Evolutionary conservation across 30 jellyfish, hydroid and myxozoan species (phyloP).

Genomic region (Rhopilema esculentum): DNA sequence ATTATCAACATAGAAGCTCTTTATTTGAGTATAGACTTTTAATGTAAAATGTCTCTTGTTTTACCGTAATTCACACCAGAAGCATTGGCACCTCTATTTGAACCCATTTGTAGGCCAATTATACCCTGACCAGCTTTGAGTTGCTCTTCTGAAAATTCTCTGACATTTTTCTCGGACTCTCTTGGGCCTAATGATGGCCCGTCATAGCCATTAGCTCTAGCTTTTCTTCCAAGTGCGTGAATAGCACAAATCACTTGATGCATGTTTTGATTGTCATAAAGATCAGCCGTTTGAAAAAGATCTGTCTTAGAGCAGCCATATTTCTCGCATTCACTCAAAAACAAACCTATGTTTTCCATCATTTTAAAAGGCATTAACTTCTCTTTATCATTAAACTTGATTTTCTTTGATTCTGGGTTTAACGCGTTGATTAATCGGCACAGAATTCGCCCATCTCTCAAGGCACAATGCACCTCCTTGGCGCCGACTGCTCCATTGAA

Average conservation of each 20-base stretch:
- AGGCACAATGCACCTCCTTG: constrained; percentile 66
- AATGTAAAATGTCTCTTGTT: constrained; percentile 61
- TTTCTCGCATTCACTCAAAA: constrained; percentile 75
- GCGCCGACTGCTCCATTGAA: constrained; percentile 78
- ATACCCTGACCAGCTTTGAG: constrained; percentile 72
- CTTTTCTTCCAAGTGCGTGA: constrained; percentile 96
- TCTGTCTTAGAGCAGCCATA: constrained; percentile 84
- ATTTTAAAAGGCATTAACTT: constrained; percentile 57
- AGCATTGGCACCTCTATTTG: constrained; percentile 80
- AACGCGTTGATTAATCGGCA: constrained; percentile 71
- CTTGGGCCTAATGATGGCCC: constrained; percentile 92
- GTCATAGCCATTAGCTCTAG: constrained; percentile 53
- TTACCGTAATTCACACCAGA: constrained; percentile 69
- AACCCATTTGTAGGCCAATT: constrained; percentile 91
- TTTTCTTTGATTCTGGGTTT: constrained; percentile 27
- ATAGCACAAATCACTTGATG: constrained; percentile 90
- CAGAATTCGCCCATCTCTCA: constrained; percentile 81
- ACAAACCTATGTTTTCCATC: constrained; percentile 96
- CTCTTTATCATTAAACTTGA: constrained; percentile 30
- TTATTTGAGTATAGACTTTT: not conserved
- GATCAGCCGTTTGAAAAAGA: constrained; percentile 90
- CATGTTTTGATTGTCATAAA: constrained; percentile 93
- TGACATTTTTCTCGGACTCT: constrained; percentile 72
- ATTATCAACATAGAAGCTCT: not conserved
- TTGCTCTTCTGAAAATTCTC: constrained; percentile 83